Conservation (phyloP, 2,797 vertebrate species). For the Lepus townsendii region DNA sequence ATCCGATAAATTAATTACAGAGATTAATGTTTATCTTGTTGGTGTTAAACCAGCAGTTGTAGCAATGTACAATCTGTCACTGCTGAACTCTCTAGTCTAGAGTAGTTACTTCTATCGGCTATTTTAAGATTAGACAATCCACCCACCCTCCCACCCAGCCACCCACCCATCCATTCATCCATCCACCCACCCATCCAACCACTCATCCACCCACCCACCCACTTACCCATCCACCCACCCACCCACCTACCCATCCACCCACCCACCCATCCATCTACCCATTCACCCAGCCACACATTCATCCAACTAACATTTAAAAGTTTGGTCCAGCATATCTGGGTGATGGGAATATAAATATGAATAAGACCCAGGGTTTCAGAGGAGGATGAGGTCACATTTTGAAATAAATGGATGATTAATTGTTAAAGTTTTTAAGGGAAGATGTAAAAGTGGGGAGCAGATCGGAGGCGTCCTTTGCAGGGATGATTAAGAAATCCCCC, state of each 20-base stretch:
- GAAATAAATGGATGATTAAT: background rate
- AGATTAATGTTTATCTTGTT: background rate
- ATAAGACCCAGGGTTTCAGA: background rate
- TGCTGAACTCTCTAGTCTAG: background rate
- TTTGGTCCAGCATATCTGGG: background rate
- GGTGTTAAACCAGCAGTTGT: background rate
- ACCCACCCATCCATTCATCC: too few species aligned
- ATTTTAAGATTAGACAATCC: background rate
- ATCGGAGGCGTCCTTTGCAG: background rate
- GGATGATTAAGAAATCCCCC: too few species aligned
- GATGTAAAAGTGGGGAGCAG: background rate
- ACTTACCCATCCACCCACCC: accelerated
- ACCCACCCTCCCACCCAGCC: background rate
- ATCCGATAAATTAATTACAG: background rate
- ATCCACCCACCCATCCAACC: too few species aligned
- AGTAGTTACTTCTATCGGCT: background rate
- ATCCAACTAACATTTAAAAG: background rate
- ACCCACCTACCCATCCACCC: background rate
- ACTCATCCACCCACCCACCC: background rate
- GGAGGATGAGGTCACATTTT: background rate
- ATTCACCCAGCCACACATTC: background rate
- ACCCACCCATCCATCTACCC: background rate
- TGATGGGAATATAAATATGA: background rate
- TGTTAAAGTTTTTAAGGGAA: background rate
- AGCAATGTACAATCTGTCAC: background rate